These are phyloP conservation scores for Chydorus sphaericus DNA, from an alignment of 2,888 invertebrate species.

Conservation along the genomic window DNA sequence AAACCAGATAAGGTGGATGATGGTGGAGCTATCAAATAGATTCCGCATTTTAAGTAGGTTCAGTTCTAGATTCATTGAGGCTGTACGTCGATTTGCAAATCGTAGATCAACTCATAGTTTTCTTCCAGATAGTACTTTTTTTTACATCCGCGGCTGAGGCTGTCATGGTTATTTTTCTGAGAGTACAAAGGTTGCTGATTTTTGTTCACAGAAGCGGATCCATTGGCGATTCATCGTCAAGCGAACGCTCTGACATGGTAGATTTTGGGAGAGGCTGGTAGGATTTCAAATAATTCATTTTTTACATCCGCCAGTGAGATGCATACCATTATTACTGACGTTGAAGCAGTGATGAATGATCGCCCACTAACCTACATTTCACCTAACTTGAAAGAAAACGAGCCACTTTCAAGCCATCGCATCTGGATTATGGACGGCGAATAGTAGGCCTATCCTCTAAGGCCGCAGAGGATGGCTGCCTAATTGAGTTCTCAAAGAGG, in stretches of 20 bases:
- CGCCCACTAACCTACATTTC: conserved; percentile 10
- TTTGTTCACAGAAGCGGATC: background rate
- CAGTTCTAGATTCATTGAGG: conserved; percentile 10
- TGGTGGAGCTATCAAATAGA: no score
- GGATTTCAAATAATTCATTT: background rate
- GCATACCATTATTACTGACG: conserved; percentile 2
- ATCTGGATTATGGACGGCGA: conserved; percentile 5
- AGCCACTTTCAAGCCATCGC: conserved; percentile 3
- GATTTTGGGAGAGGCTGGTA: conserved; percentile 15
- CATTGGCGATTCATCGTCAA: conserved; percentile 13
- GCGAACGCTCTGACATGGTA: conserved; percentile 13
- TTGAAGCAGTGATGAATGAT: conserved; percentile 4
- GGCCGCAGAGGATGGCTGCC: background rate
- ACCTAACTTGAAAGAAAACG: background rate
- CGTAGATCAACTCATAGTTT: conserved; percentile 1
- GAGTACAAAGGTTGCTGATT: background rate
- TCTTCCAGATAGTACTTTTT: conserved; percentile 12
- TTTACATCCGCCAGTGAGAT: background rate
- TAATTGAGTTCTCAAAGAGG: background rate
- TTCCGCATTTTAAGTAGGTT: no score
- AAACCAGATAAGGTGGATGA: no score
- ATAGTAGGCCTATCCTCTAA: background rate
- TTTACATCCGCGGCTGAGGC: conserved; percentile 8
- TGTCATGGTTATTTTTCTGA: background rate
- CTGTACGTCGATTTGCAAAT: conserved; percentile 5